Evolutionary conservation across 2,797 vertebrate species (phyloP), one percentile per base, ranked within the genome.

Genomic region (Champsocephalus esox): DNA sequence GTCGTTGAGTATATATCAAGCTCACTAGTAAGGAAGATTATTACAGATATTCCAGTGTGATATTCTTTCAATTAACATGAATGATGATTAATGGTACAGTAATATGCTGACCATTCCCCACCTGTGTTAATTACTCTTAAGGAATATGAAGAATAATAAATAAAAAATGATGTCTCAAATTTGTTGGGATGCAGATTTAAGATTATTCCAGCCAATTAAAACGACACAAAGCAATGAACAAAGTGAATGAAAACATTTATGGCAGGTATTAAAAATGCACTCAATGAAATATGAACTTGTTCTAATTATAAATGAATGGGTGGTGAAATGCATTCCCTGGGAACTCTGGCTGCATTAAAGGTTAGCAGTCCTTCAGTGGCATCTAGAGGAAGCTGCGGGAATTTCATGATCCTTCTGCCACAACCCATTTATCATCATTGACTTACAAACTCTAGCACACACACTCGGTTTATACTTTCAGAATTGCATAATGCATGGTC

Each of bases 301-400:
- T 44, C 9, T 13, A 32, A 50, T 68, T 62, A 38, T 57, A 45
- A 57, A 66, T 41, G 64, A 13, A 43, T 69, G 14, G 41, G 13
- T 9, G 24, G 28, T 79, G 43, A 79, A 75, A 64, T 12, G 50
- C 38, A 38, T 56, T 61, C 1, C 10, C 14, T 9, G 5, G 14
- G 2, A 73, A 24, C 41, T 70, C 12, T 41, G 45, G 19, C 66
- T 72, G 54, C 28, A 75, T 61, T 12, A 77, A 70, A 66, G 13
- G 21, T 65, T 50, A 52, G 54, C 49, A 75, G 85, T 80, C 65
- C 80, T 85, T 84, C 45, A 89, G 84, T 88, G 90, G 57, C 92
- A 91, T 84, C 92, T 92, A 91, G 86, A 89, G 92, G 90, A 78
- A 70, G 49, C 49, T 73, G 46, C 59, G 16, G 64, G 73, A 41